These are phyloP conservation scores for Pipistrellus pipistrellus DNA, from an alignment of 2,797 vertebrate species.

Conservation along the genomic window DNA sequence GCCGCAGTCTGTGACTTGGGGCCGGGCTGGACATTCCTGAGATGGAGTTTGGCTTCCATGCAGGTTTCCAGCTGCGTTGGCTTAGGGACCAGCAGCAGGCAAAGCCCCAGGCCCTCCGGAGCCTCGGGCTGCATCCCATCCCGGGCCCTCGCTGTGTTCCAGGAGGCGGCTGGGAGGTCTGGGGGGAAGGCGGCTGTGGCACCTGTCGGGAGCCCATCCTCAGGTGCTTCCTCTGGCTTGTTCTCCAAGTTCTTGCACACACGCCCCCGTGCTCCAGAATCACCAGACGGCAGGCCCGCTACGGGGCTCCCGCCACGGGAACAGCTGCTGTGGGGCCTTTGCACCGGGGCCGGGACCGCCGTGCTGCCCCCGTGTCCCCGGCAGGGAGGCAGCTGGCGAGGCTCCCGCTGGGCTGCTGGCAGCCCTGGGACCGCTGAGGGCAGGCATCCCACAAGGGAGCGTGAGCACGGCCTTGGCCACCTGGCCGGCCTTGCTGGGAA, in stretches of 20 bases:
- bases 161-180: slow-evolving; percentile 11
- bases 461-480: neutral
- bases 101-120: neutral
- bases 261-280: neutral
- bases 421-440: slow-evolving; percentile 14
- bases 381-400: neutral
- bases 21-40: slow-evolving; percentile 37
- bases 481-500: slow-evolving; percentile 41
- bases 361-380: neutral
- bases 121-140: neutral
- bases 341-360: neutral
- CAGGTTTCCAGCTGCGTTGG: neutral
- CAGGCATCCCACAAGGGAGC: neutral
- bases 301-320: neutral
- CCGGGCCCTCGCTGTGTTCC: neutral
- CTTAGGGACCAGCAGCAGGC: slow-evolving; percentile 18
- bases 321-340: neutral
- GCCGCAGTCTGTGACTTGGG: neutral
- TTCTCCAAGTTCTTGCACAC: neutral
- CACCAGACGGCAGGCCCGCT: neutral
- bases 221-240: neutral
- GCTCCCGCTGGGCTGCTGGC: slow-evolving; percentile 43
- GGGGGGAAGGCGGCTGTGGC: slow-evolving; percentile 48
- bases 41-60: neutral
- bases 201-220: neutral